Evolutionary conservation across 2,113 vertebrate genomes (phyloP), one percentile per base, ranked within the genome.

Genomic region (Nesogale talazaci): DNA sequence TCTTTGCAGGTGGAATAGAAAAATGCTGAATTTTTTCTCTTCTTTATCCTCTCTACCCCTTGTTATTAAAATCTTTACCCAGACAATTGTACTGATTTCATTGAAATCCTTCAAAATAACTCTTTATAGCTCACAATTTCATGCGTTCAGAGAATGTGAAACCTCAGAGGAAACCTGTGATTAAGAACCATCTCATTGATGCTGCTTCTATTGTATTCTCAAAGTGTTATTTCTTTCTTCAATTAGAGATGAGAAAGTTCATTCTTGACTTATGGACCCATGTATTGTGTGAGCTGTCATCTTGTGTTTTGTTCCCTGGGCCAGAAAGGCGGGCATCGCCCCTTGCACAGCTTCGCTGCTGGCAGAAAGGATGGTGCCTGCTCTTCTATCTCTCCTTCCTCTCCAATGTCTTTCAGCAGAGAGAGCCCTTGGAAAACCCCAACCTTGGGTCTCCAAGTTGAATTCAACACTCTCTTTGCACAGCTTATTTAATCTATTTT

Each of bases 31-130:
- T 94, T 93, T 90, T 95, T 81, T 34, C 83, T 83, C 92, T 95
- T 96, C 95, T 96, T 87, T 94, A 85, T 95, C 90, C 69, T 94
- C 65, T 52, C 88, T 92, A 89, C 93, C 95, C 95, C 95, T 97
- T 97, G 97, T 94, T 96, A 94, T 95, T 96, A 96, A 95, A 97
- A 97, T 94, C 94, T 97, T 93, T 97, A 84, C 81, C 67, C 90
- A 95, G 95, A 97, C 96, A 96, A 96, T 96, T 94, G 96, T 97
- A 94, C 96, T 97, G 97, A 97, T 97, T 97, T 97, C 97, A 96
- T 76, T 97, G 96, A 97, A 96, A 96, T 93, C 93, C 90, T 95
- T 88, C 92, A 96, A 86, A 97, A 97, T 96, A 96, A 96, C 86
- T 96, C 86, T 94, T 20, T 88, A 72, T 40, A 70, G 93, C 86